Base-by-base conservation (phyloP, 2,797 vertebrate species). In the Pitangus sulphuratus region DNA sequence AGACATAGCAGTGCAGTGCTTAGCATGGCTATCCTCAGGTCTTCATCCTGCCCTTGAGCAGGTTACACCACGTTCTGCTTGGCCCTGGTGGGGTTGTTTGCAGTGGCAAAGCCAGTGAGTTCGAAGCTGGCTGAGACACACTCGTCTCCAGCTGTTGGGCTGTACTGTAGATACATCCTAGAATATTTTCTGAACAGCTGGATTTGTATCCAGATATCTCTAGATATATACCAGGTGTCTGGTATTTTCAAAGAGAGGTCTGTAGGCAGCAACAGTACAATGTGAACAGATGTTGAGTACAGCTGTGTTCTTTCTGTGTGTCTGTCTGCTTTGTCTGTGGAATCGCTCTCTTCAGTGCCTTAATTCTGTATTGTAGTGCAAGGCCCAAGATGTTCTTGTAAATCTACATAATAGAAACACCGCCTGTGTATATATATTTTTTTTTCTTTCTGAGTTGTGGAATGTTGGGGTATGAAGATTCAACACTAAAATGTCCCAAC, bases 61-160 rank as follows among this genome's bases (percentile, higher is more conserved):
- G 66, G 42, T 65, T 77, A 4, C 31, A 7, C 33, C 7, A 1
- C 0, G 0, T 37, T 31, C 58, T 66, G 26, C 68, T 56, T 51
- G n/a, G 12, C 44, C 15, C 28, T 2, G 0, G 3, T 2, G 15
- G 56, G 62, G 22, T 66, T 45, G 35, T 11, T 62, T 18, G 7
- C 35, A 10, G 56, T 7, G 33, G 15, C 37, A 77, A 35, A 74
- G 47, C 25, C 47, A 18, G 44, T 2, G 2, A 31, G 14, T 5
- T 39, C 3, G 8, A 58, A n/a, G 37, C 28, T 68, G 58, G 5
- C 35, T 57, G 19, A 35, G 44, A 31, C 58, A 47, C 1, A 0
- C 13, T 20, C 12, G 30, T 30, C 45, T 71, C 20, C 77, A 50
- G 31, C 39, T 57, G 42, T 40, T 39, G 56, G 35, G 35, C 54